A percentile compares a stretch with the other conserved stretches of the same genome.
phyloP scores from a whole-genome alignment of 2,888 invertebrate genomes.

The Epinotia nisella region DNA sequence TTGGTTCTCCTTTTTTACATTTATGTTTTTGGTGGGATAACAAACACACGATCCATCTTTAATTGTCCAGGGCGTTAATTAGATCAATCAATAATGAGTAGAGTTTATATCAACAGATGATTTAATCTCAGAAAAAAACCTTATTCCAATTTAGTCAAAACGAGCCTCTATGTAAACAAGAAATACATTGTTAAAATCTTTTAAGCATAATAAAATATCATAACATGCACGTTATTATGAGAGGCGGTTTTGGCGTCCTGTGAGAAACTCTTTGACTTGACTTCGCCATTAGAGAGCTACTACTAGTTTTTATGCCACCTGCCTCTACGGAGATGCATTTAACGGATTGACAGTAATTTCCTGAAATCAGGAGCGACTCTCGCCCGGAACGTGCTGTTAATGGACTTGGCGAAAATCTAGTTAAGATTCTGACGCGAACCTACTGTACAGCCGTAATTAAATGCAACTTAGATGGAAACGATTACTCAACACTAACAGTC shows the following conservation, averaged over 20 bases:
- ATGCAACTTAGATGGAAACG: conserved; percentile 49
- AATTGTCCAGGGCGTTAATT: no score
- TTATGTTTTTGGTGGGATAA: no score
- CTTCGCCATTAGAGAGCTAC: not conserved
- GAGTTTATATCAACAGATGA: no score
- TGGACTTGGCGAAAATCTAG: conserved; percentile 52
- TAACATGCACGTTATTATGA: no score
- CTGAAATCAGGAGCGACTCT: conserved; percentile 38
- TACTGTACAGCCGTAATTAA: conserved; percentile 53
- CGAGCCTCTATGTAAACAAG: not conserved
- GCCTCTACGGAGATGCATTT: conserved; percentile 26
- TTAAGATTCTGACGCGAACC: conserved; percentile 51
- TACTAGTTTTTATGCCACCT: conserved; percentile 15
- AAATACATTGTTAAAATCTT: not conserved
- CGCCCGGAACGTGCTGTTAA: conserved; percentile 40
- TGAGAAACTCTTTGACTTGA: not conserved
- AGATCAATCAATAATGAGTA: no score
- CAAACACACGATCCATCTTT: no score
- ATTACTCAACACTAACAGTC: conserved; percentile 49
- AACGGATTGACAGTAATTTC: conserved; percentile 42
- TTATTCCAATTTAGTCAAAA: not conserved
- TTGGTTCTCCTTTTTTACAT: no score
- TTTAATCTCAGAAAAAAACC: not conserved
- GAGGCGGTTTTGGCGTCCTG: not conserved
- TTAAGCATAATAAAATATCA: no score